These are phyloP conservation scores for Trachurus trachurus DNA, from an alignment of 2,797 vertebrate species.

Conservation along the genomic window DNA sequence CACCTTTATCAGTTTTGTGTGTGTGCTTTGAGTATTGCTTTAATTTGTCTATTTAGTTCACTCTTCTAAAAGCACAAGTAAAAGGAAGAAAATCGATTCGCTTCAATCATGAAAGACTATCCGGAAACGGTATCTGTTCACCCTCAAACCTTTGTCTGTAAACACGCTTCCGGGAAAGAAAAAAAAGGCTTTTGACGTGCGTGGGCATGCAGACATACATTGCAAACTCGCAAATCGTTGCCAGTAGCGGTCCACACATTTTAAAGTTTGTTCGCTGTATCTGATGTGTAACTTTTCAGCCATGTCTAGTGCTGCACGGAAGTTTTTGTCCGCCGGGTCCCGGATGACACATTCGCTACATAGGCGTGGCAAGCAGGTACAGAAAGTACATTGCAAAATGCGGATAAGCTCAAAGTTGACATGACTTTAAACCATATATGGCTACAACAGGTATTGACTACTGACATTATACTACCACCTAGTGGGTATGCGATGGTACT, in stretches of 20 bases:
- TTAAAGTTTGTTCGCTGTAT: not conserved
- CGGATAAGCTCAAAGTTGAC: not conserved
- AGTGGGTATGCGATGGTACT: constrained; percentile 16
- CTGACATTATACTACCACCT: constrained; percentile 43
- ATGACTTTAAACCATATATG: no score
- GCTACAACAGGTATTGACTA: not conserved
- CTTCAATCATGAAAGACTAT: constrained; percentile 14
- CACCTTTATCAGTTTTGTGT: not conserved
- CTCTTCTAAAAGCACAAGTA: not conserved
- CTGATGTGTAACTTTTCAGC: not conserved
- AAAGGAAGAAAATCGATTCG: not conserved
- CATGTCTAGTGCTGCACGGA: not conserved
- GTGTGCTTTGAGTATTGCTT: no score
- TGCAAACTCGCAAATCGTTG: not conserved
- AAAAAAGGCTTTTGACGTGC: constrained; percentile 42
- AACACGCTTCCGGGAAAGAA: constrained; percentile 70
- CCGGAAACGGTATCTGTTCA: constrained; percentile 34
- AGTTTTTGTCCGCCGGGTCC: accelerated
- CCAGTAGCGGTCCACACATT: not conserved
- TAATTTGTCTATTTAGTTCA: not conserved
- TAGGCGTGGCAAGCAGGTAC: constrained; percentile 9
- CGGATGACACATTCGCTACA: accelerated
- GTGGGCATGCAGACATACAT: not conserved
- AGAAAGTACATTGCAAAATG: not conserved
- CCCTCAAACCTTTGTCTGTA: not conserved